These are phyloP conservation scores for Castor canadensis DNA, from an alignment of 2,113 vertebrate genomes.

Conservation along the genomic window DNA sequence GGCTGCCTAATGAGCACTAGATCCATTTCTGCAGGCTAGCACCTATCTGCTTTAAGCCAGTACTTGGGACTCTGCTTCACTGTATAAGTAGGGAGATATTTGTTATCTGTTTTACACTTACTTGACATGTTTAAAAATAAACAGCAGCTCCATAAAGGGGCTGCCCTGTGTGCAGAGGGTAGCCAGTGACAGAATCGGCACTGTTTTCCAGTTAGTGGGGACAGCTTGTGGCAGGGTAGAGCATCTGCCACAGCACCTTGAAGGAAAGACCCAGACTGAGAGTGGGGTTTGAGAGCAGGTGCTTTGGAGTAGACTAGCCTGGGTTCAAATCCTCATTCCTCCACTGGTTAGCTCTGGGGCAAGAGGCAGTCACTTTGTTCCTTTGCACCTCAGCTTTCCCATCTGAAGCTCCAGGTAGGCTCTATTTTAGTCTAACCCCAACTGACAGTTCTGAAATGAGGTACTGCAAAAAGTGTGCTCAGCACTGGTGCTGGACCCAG, in stretches of 20 bases:
- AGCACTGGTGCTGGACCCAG: not conserved
- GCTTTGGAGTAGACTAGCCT: not conserved
- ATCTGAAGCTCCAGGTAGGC: not conserved
- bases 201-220: not conserved
- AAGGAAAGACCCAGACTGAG: not conserved
- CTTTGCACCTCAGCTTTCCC: not conserved
- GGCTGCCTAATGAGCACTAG: not conserved
- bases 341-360: not conserved
- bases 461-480: not conserved
- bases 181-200: not conserved
- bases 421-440: not conserved
- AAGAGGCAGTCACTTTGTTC: not conserved
- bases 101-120: not conserved
- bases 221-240: not conserved
- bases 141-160: not conserved
- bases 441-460: not conserved
- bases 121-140: slow-evolving; percentile 58
- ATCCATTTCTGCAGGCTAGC: not conserved
- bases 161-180: not conserved
- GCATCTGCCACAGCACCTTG: not conserved
- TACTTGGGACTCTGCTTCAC: not conserved
- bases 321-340: not conserved
- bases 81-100: not conserved
- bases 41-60: not conserved
- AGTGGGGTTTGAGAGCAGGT: not conserved